These are phyloP conservation scores for Nyctibius grandis DNA, from an alignment of 2,797 vertebrate genomes.

Conservation along the genomic window DNA sequence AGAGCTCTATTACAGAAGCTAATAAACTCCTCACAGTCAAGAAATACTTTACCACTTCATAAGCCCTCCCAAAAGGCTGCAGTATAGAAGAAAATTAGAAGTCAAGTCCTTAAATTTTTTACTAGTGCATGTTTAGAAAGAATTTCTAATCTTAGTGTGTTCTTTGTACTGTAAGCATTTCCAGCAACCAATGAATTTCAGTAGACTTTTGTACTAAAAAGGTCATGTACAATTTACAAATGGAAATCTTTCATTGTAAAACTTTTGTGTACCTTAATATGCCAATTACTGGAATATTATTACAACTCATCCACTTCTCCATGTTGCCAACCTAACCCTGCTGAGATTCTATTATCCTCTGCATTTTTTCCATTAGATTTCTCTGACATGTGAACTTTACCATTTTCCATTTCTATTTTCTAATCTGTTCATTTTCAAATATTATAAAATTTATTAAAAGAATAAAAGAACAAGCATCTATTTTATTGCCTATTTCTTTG, in stretches of 20 bases:
- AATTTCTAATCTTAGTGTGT: neutral
- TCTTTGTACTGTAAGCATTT: neutral
- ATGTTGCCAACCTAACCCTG: neutral
- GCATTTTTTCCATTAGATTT: neutral
- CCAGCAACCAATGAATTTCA: neutral
- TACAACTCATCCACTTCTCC: neutral
- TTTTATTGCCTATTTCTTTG: neutral
- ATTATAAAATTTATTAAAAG: neutral
- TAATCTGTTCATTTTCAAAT: neutral
- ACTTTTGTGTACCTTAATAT: neutral
- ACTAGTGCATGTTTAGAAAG: neutral
- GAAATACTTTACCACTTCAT: neutral
- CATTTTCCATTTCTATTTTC: neutral
- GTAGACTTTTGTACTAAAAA: neutral
- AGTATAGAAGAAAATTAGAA: neutral
- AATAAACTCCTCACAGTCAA: neutral
- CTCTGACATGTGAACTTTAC: neutral
- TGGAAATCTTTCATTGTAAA: neutral
- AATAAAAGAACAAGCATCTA: neutral
- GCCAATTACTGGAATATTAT: neutral
- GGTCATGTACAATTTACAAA: neutral
- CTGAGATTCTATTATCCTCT: neutral
- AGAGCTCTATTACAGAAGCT: neutral
- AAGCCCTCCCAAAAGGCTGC: neutral
- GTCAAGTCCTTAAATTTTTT: neutral